phyloP scores from a whole-genome alignment of 1,140 invertebrate species.

The Cyclina sinensis region DNA sequence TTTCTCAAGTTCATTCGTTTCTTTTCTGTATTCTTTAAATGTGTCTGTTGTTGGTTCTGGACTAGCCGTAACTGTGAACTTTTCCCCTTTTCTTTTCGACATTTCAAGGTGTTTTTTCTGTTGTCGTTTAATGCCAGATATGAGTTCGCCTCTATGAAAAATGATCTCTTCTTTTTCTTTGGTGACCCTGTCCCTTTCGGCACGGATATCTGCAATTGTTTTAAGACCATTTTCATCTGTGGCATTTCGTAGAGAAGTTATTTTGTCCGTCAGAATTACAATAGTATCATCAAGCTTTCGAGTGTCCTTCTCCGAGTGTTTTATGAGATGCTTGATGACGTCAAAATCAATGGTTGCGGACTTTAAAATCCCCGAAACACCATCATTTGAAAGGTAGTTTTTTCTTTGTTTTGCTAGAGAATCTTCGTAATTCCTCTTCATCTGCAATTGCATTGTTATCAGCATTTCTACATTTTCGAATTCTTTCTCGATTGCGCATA shows the following conservation, averaged over 20 bases:
- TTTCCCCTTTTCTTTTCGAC: not conserved
- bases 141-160: slow-evolving; percentile 2
- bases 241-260: not conserved
- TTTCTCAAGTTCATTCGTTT: not conserved
- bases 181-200: not conserved
- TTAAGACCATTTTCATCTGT: not conserved
- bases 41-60: not conserved
- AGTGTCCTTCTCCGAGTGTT: slow-evolving; percentile 23
- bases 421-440: slow-evolving; percentile 13
- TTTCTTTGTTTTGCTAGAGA: slow-evolving; percentile 20
- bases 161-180: not conserved
- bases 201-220: not conserved
- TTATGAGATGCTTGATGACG: slow-evolving; percentile 1
- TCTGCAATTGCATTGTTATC: not conserved
- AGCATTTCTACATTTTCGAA: slow-evolving; percentile 3
- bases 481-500: not conserved
- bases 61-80: not conserved
- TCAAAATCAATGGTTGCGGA: not conserved
- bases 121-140: not conserved
- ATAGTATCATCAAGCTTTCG: slow-evolving; percentile 3
- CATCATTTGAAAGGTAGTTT: not conserved
- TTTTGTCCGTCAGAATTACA: not conserved
- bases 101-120: not conserved
- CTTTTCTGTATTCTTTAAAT: not conserved
- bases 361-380: not conserved